Evolutionary conservation across 2,113 vertebrate genomes (phyloP).

Genomic region (Falco punctatus): DNA sequence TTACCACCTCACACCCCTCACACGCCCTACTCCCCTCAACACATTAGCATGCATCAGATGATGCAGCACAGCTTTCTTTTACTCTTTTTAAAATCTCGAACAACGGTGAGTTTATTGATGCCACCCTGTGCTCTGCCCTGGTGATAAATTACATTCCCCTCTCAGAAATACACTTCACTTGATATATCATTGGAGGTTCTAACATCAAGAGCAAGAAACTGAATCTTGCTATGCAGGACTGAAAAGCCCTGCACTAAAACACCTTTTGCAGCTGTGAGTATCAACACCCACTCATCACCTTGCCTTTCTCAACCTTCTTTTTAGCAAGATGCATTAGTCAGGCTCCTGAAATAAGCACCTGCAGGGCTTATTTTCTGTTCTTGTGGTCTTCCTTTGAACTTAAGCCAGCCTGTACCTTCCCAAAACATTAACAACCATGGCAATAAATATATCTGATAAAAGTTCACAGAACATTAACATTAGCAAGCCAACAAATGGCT

Average conservation of each 20-base stretch:
- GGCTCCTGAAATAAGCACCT: constrained; percentile 7
- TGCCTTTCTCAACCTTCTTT: neutral
- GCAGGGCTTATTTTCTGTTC: neutral
- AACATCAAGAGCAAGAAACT: neutral
- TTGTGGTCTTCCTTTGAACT: constrained; percentile 38
- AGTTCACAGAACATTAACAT: constrained; percentile 25
- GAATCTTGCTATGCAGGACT: neutral
- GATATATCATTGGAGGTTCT: neutral
- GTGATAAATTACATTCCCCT: neutral
- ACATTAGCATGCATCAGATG: neutral
- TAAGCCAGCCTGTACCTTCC: constrained; percentile 3
- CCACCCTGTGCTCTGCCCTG: neutral
- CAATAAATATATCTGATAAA: constrained; percentile 43
- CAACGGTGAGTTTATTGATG: neutral
- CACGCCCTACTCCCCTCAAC: neutral
- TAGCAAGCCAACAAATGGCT: constrained; percentile 15
- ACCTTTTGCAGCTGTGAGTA: constrained; percentile 2
- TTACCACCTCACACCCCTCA: neutral
- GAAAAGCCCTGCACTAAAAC: neutral
- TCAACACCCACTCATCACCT: neutral
- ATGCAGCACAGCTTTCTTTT: neutral
- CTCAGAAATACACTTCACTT: neutral
- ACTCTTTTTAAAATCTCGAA: neutral
- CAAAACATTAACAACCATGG: constrained; percentile 11
- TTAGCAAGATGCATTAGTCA: constrained; percentile 6